Evolutionary conservation across 2,888 invertebrate species (phyloP), one percentile per base, ranked within the genome.

Genomic region (Lucinisca nassula): DNA sequence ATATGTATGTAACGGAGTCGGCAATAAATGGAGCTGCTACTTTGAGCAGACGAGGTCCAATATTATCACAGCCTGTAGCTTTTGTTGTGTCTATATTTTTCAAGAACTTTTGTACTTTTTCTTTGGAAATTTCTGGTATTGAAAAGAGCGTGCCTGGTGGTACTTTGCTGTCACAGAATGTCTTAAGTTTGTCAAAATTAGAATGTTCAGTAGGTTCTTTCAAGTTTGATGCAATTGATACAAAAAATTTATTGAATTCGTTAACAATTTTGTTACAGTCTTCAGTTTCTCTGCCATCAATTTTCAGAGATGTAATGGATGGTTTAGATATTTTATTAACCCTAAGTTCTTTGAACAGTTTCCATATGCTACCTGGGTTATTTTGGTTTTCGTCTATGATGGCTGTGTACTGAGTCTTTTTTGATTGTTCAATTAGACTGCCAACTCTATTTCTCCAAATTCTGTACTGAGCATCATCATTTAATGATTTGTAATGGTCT

Each of bases 1-100:
- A 55, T 17, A 55, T 55, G 21, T 55, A 55, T 55, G 55, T 55
- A 21, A 55, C n/a, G 21, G 61, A 61, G 24, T 61, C 61, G 30
- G 61, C 61, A 61, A n/a, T n/a, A n/a, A n/a, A n/a, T n/a, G n/a
- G n/a, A n/a, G n/a, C n/a, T n/a, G 30, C 30, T 27, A 8, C 21
- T 55, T 55, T 61, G 1, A 61, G 17, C 27, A 61, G 61, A 24
- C 30, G 61, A 8, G 30, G 30, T 61, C 30, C 30, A 30, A 30
- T 30, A 61, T 61, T 61, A 61, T 61, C 61, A 61, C 27, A 61
- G 24, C 61, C 61, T 27, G 61, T 61, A 61, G 61, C 61, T 61
- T 61, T 61, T 61, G 61, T 27, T 30, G 30, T 30, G 30, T 61
- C 61, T 17, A 61, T 61, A 61, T 61, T 24, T 27, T 61, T 61